Evolutionary conservation across 2,888 invertebrate genomes (phyloP), one percentile per base, ranked within the genome.

Genomic region (Augochlorella aurata): DNA sequence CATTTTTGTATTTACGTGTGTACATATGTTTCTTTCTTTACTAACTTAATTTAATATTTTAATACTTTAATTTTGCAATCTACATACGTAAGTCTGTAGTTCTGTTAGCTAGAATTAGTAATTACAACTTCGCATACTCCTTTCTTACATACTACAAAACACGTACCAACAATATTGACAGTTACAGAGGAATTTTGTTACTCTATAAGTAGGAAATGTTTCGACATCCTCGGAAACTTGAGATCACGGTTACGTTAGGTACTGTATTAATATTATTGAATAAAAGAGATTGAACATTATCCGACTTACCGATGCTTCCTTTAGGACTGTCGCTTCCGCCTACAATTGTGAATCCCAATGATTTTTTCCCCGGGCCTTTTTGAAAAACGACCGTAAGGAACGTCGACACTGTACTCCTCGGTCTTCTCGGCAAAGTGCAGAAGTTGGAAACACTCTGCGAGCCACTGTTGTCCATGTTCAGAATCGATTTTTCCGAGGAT

Each of bases 311-410:
- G 92, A 97, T 95, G 83, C 96, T 96, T 78, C 97, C 97, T 92
- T 97, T 96, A 2, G 97, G 97, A 52, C 97, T 97, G 92, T 98
- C 98, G 79, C 96, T 95, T 68, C 98, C 98, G 63, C 98, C 98
- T 3, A 98, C 98, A 88, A 98, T 97, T 16, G 97, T 97, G 92
- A 98, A 98, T n/a, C 98, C 98, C 50, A 98, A 95, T 0, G 97
- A 97, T 93, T 97, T 97, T 92, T 97, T 97, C 2, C 97, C 97
- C 12, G 96, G 95, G 1, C 97, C 97, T 91, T 98, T 98, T 92
- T 97, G 96, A 90, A 96, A 96, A 10, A 96, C 95, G 24, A 97
- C 96, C 0, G 97, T 97, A 86, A 96, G 96, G 89, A 96, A 96
- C 0, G 96, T 95, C 87, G 96, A 96, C 52, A 96, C 94, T 0